Evolutionary conservation across 2,797 vertebrate genomes (phyloP).

Genomic region (Pelodytes ibericus): DNA sequence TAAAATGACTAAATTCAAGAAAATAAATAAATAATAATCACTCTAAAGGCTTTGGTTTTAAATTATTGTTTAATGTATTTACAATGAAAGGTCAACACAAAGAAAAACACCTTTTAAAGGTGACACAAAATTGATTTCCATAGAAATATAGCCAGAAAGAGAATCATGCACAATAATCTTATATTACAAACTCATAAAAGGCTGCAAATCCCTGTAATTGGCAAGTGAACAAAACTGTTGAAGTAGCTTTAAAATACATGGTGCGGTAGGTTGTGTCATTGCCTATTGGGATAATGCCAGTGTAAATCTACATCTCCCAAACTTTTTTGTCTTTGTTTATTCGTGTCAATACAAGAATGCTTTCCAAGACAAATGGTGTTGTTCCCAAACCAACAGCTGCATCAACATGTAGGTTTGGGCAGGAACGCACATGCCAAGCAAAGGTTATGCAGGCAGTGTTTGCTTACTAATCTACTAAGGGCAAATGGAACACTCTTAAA

Average conservation of each 20-base stretch:
- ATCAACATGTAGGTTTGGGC: slow-evolving; percentile 41
- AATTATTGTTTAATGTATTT: slow-evolving; percentile 1
- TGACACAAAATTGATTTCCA: slow-evolving; percentile 50
- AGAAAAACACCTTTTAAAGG: slow-evolving; percentile 50
- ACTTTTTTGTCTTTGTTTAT: slow-evolving; percentile 37
- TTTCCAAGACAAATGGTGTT: slow-evolving; percentile 56
- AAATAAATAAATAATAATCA: too few relatives aligned
- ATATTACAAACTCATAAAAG: slow-evolving; percentile 47
- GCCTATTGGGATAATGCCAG: slow-evolving; percentile 12
- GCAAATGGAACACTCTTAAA: slow-evolving; percentile 35
- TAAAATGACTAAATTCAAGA: too few relatives aligned
- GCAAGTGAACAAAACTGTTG: background rate
- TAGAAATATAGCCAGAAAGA: slow-evolving; percentile 51
- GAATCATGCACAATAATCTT: slow-evolving; percentile 58
- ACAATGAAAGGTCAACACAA: slow-evolving; percentile 45
- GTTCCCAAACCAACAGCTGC: slow-evolving; percentile 59
- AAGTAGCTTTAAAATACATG: background rate
- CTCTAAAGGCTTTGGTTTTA: background rate
- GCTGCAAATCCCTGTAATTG: background rate
- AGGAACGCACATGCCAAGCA: background rate
- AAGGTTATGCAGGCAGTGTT: background rate
- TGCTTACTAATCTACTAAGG: slow-evolving; percentile 46
- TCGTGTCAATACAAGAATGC: slow-evolving; percentile 54
- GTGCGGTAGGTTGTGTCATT: background rate
- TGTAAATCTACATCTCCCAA: slow-evolving; percentile 17